These are phyloP conservation scores for Cebuella pygmaea DNA, from an alignment of 2,797 vertebrate genomes.

Conservation along the genomic window DNA sequence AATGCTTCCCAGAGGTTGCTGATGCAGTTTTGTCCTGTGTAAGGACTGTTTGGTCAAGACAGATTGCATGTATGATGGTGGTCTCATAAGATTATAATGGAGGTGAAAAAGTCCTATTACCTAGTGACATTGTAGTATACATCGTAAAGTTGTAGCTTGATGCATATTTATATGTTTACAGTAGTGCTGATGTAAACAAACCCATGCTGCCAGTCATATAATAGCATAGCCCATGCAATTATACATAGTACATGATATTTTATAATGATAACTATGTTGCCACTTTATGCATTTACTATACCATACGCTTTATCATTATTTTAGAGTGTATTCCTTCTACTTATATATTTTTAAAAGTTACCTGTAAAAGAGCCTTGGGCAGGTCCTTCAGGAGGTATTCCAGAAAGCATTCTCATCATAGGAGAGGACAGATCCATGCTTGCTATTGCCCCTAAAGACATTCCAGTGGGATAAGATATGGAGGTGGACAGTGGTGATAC, in stretches of 20 bases:
- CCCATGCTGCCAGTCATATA: neutral
- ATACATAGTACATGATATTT: neutral
- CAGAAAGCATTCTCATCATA: neutral
- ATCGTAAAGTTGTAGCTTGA: neutral
- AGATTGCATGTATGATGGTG: neutral
- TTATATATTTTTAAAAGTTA: neutral
- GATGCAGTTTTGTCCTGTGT: neutral
- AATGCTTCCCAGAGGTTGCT: neutral
- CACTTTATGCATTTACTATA: neutral
- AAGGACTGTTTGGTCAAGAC: neutral
- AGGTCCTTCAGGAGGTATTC: neutral
- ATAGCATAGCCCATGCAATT: neutral
- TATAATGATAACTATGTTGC: neutral
- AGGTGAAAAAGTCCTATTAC: neutral
- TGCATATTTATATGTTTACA: neutral
- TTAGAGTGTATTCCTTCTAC: neutral
- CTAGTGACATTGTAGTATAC: neutral
- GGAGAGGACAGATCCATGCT: neutral
- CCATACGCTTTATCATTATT: neutral
- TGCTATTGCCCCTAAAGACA: neutral
- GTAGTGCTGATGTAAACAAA: neutral
- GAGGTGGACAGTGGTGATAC: neutral
- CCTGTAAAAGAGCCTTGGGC: neutral
- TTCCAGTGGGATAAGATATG: neutral
- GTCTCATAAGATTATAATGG: neutral